Conservation (phyloP, 2,113 vertebrate genomes). For the Pungitius pungitius region DNA sequence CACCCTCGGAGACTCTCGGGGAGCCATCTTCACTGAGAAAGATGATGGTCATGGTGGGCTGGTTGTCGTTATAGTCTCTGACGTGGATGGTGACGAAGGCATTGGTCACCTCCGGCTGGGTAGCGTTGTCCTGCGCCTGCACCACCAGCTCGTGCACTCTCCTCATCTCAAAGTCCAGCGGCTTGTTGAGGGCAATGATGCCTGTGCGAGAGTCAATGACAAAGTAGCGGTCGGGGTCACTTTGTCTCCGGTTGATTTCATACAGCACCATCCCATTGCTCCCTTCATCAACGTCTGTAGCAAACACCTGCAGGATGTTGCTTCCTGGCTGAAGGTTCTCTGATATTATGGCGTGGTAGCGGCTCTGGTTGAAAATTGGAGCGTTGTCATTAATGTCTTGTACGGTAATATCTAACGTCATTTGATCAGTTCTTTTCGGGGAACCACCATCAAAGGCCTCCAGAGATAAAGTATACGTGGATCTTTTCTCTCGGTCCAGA, state of each 20-base stretch:
- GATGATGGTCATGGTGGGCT: constrained; percentile 99
- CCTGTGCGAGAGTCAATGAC: constrained; percentile 88
- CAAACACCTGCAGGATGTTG: constrained; percentile 94
- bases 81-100: constrained; percentile 98
- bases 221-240: constrained; percentile 92
- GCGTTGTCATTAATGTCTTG: constrained; percentile 97
- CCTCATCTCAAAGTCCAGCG: constrained; percentile 92
- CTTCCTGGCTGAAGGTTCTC: constrained; percentile 92
- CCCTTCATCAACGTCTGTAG: constrained; percentile 90
- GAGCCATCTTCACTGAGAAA: constrained; percentile 97
- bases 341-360: constrained; percentile 93
- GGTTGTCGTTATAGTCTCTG: constrained; percentile 97
- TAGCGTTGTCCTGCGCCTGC: constrained; percentile 91
- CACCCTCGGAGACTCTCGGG: constrained; percentile 93
- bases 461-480: constrained; percentile 86
- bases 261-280: constrained; percentile 93
- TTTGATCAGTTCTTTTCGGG: constrained; percentile 87
- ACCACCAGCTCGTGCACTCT: constrained; percentile 96
- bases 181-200: constrained; percentile 91
- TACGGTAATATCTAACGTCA: constrained; percentile 87
- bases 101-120: constrained; percentile 93
- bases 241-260: constrained; percentile 96
- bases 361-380: constrained; percentile 96
- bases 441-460: constrained; percentile 96
- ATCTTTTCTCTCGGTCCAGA: constrained; percentile 90